Conservation (phyloP, 2,888 invertebrate species). For the Euplagia quadripunctaria region DNA sequence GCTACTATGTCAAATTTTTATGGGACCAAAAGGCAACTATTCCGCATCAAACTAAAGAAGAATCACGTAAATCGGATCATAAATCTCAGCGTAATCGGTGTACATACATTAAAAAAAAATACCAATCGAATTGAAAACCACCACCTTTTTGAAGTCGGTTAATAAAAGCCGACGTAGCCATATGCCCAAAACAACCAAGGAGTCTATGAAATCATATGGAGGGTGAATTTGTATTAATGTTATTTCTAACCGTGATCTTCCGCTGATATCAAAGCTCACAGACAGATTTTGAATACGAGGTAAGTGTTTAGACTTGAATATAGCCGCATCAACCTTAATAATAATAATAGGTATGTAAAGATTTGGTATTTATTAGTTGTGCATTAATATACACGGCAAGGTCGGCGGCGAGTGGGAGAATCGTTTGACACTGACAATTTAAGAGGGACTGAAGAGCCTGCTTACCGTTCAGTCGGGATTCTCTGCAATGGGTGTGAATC, state of each 20-base stretch:
- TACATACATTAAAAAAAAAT: too few relatives aligned
- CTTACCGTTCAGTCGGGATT: background rate
- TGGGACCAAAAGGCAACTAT: too few relatives aligned
- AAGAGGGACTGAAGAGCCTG: too few relatives aligned
- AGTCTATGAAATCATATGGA: background rate
- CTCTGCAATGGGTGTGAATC: background rate
- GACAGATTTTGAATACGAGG: background rate
- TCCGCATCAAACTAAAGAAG: too few relatives aligned
- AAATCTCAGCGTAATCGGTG: too few relatives aligned
- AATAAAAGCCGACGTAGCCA: background rate
- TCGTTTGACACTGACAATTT: background rate
- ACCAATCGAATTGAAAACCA: too few relatives aligned
- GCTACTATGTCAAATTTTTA: too few relatives aligned
- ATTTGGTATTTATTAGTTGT: background rate
- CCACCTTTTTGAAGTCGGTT: too few relatives aligned
- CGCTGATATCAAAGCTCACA: background rate
- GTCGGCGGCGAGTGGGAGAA: too few relatives aligned
- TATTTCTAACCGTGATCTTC: background rate
- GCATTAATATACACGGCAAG: background rate
- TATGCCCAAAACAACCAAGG: background rate
- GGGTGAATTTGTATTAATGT: background rate
- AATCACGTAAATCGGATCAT: too few relatives aligned
- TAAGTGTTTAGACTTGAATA: background rate
- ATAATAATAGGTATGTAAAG: background rate
- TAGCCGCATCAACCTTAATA: background rate